phyloP scores from a whole-genome alignment of 2,888 invertebrate species.

The Thera obeliscata region DNA sequence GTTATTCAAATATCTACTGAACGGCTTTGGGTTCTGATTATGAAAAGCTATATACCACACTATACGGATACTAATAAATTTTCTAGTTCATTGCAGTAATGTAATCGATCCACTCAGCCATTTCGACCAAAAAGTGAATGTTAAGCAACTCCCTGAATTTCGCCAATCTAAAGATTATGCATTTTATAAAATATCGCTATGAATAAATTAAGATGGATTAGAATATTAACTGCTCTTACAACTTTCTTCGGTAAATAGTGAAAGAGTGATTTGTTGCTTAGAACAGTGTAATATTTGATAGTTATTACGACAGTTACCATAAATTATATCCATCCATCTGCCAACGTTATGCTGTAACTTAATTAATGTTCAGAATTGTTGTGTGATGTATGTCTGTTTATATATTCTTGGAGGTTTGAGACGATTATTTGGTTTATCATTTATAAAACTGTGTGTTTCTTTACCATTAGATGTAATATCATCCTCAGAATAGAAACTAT shows the following conservation, averaged over 20 bases:
- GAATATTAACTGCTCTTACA: slow-evolving; percentile 32
- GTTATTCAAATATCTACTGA: too few species aligned
- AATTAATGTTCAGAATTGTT: background rate
- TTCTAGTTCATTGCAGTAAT: background rate
- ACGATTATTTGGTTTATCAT: too few species aligned
- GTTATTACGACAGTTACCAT: background rate
- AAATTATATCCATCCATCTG: background rate
- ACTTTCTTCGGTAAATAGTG: slow-evolving; percentile 41
- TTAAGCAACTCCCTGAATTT: slow-evolving; percentile 11
- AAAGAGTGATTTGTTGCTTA: slow-evolving; percentile 38
- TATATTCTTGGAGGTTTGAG: too few species aligned
- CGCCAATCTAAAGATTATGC: slow-evolving; percentile 27
- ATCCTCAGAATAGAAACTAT: too few species aligned
- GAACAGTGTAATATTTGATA: slow-evolving; percentile 13
- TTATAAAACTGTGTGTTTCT: too few species aligned
- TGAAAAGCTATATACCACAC: too few species aligned
- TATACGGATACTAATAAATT: too few species aligned
- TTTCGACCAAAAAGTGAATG: slow-evolving; percentile 31
- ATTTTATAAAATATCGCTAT: slow-evolving; percentile 37
- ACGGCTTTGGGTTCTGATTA: too few species aligned
- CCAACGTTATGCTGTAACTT: background rate
- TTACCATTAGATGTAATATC: too few species aligned
- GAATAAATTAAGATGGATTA: slow-evolving; percentile 34
- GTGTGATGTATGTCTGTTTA: too few species aligned
- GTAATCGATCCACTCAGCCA: background rate